A percentile compares a stretch with the other conserved stretches of the same genome.
Conservation (phyloP, 2,888 invertebrate species). For the Eupithecia insigniata region DNA sequence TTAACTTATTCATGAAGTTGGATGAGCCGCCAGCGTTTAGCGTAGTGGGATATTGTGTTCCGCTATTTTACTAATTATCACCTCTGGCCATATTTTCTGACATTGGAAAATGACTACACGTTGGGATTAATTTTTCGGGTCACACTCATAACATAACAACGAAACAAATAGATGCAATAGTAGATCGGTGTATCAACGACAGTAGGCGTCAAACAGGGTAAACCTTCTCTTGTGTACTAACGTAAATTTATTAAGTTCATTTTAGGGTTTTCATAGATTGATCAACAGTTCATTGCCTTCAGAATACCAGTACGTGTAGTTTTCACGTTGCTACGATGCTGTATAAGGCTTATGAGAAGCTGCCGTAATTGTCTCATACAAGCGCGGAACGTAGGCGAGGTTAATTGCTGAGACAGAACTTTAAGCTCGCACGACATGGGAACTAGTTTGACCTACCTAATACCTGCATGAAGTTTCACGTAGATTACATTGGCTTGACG, state of each 20-base stretch:
- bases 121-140: not conserved
- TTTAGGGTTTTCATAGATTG: too few species aligned
- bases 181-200: not conserved
- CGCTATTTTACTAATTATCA: slow-evolving; percentile 24
- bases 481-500: not conserved
- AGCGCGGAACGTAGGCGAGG: not conserved
- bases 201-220: not conserved
- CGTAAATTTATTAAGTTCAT: too few species aligned
- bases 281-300: not conserved
- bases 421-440: slow-evolving; percentile 8
- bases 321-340: not conserved
- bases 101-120: not conserved
- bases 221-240: not conserved
- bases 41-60: slow-evolving; percentile 34
- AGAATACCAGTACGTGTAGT: not conserved
- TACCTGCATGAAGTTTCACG: slow-evolving; percentile 9
- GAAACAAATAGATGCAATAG: not conserved
- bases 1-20: slow-evolving; percentile 76
- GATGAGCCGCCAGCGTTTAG: slow-evolving; percentile 48
- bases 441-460: slow-evolving; percentile 3
- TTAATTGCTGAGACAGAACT: slow-evolving; percentile 11
- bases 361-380: slow-evolving; percentile 1
- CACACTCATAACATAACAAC: not conserved
- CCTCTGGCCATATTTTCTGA: slow-evolving; percentile 8
- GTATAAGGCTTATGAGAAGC: not conserved